These are phyloP conservation scores for Meandrina meandrites DNA, from an alignment of 92 coral and sea anemone species.

Conservation along the genomic window DNA sequence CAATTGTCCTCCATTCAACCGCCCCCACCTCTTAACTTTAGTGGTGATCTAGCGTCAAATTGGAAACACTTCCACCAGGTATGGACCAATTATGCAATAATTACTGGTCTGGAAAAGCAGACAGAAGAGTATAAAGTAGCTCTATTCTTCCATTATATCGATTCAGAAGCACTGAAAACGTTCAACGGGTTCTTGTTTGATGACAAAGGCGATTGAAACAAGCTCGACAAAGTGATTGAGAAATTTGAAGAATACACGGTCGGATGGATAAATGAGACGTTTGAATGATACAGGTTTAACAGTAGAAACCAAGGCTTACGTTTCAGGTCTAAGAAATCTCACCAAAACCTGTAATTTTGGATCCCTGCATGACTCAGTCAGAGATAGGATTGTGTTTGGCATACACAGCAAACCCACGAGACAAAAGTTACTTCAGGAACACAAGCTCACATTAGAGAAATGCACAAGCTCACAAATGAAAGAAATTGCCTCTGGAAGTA, in stretches of 20 bases:
- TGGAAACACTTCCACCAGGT: not conserved
- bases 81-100: not conserved
- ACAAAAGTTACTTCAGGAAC: slow-evolving; percentile 27
- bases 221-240: slow-evolving; percentile 17
- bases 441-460: slow-evolving; percentile 18
- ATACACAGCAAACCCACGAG: not conserved
- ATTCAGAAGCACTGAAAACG: slow-evolving; percentile 22
- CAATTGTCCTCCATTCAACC: not conserved
- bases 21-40: not conserved
- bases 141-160: not conserved
- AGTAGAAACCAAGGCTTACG: slow-evolving; percentile 32
- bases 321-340: slow-evolving; percentile 27
- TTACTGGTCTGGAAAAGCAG: slow-evolving; percentile 1
- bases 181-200: slow-evolving; percentile 30
- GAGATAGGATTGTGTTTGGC: slow-evolving; percentile 44
- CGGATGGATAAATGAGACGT: slow-evolving; percentile 41
- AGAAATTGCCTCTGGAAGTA: not conserved
- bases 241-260: slow-evolving; percentile 26
- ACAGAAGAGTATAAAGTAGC: not conserved
- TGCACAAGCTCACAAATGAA: not conserved
- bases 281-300: slow-evolving; percentile 37
- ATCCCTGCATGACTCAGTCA: slow-evolving; percentile 28
- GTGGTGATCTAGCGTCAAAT: not conserved
- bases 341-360: slow-evolving; percentile 50
- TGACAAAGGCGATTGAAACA: not conserved